Evolutionary conservation across 2,113 vertebrate genomes (phyloP), one percentile per base, ranked within the genome.

Genomic region (Actenoides hombroni): DNA sequence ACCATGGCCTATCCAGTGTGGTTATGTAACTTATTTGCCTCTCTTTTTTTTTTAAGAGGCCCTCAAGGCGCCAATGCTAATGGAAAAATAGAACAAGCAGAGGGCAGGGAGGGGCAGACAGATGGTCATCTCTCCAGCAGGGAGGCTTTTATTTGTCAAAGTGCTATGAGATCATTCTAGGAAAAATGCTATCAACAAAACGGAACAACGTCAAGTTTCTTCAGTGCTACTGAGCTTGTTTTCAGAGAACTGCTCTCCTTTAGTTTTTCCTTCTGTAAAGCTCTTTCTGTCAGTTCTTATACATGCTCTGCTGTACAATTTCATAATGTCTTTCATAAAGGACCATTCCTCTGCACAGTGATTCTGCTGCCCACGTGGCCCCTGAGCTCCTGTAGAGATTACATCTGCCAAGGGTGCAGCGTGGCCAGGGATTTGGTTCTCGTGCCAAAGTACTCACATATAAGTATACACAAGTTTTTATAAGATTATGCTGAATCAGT

Each of bases 91-190:
- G 10, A 35, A 2, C 9, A 29, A 18, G 74, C 51, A 35, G 33
- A 84, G 93, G 86, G 73, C 83, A 76, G 91, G 69, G 91, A 90
- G 80, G 44, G 74, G 44, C 88, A 92, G 81, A 11, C 42, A 61
- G 78, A 49, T 24, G 89, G 81, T 71, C 89, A 83, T 28, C 39
- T 53, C 49, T 84, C 76, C 77, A 77, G 88, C 90, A 88, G 53
- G 1, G 48, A 76, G 65, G 18, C 20, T 73, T n/a, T 35, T 61
- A 49, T 91, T 91, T 65, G 48, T 79, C 59, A 49, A 64, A 49
- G 8, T 16, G 35, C 49, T 76, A 19, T n/a, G 49, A 94, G 84
- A 11, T 73, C 93, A 74, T 61, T 44, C 48, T 44, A 91, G n/a
- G 40, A 79, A 90, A 95, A 95, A 76, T 5, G 42, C 12, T 5